Evolutionary conservation across 1,140 invertebrate genomes (phyloP).

Genomic region (Paraescarpia echinospica): DNA sequence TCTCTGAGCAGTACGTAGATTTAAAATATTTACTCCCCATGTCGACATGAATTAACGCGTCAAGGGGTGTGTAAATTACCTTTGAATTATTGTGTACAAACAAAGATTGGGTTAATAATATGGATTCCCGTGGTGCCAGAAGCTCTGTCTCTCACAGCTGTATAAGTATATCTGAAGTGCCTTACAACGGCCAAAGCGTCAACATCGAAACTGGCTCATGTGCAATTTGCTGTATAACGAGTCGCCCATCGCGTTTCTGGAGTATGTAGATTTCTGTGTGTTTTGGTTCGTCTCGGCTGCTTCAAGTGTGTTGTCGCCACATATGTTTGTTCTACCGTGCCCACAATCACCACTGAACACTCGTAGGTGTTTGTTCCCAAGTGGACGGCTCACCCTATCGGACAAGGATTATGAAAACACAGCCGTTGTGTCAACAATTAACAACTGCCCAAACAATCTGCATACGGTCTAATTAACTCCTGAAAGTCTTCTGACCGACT

Average conservation of each 20-base stretch:
- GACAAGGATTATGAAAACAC: too few relatives aligned
- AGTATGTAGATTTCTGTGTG: background rate
- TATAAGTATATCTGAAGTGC: too few relatives aligned
- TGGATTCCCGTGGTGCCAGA: too few relatives aligned
- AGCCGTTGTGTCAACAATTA: too few relatives aligned
- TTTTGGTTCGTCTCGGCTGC: background rate
- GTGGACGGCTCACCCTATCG: background rate
- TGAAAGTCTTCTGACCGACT: too few relatives aligned
- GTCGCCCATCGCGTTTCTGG: background rate
- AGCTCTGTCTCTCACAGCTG: too few relatives aligned
- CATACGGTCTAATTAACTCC: too few relatives aligned
- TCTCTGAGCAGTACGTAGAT: background rate
- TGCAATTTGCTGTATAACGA: background rate
- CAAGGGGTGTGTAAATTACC: background rate
- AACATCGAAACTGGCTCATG: background rate
- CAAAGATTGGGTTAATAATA: too few relatives aligned
- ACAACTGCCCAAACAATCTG: too few relatives aligned
- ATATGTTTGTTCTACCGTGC: background rate
- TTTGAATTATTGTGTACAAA: too few relatives aligned
- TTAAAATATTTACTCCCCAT: background rate
- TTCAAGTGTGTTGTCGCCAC: background rate
- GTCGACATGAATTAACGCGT: background rate
- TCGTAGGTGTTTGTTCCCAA: background rate
- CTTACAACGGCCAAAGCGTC: too few relatives aligned
- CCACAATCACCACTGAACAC: background rate